Base-by-base conservation (phyloP, 35 echinoderm and acorn worm genomes). In the Hemicentrotus pulcherrimus region DNA sequence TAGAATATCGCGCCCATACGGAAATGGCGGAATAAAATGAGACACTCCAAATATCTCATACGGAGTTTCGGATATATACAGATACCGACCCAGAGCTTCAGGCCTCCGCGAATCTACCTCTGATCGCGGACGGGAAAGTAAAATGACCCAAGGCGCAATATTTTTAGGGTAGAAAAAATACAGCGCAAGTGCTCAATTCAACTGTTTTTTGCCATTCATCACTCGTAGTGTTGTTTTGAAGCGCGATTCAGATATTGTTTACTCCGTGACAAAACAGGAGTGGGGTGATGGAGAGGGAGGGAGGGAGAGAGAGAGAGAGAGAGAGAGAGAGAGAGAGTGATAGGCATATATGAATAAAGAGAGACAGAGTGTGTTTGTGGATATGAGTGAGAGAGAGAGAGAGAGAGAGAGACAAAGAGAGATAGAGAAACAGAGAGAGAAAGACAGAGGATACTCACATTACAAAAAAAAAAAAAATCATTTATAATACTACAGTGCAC, bases 171-270 rank as follows among this genome's bases (percentile, higher is more conserved):
- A 18, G 2, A 78, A 78, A 71, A n/a, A 78, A n/a, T 2, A 78
- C 28, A 15, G 65, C 6, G 65, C 65, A 78, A 78, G 65, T 78
- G 65, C 5, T 78, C 65, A 78, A 78, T 78, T 78, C 65, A 78
- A 6, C 18, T 78, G 65, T 78, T 78, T 78, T 78, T 78, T 4
- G 5, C 22, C 3, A 78, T 78, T 78, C 65, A 78, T 78, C 65
- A 78, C 65, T n/a, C 6, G 65, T 0, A 0, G 22, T 78, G 61
- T 70, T 70, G 61, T 70, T 70, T 22, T 70, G 61, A 28, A 70
- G 61, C 16, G 61, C 61, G 65, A 78, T 78, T 78, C 22, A 78
- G 65, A 78, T 78, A 78, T 78, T 78, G 65, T 78, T 78, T 78
- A 22, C 22, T 28, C 65, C 7, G 14, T 24, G 22, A 24, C 3